Evolutionary conservation across 2,888 invertebrate species (phyloP).

Genomic region (Thalpophila matura): DNA sequence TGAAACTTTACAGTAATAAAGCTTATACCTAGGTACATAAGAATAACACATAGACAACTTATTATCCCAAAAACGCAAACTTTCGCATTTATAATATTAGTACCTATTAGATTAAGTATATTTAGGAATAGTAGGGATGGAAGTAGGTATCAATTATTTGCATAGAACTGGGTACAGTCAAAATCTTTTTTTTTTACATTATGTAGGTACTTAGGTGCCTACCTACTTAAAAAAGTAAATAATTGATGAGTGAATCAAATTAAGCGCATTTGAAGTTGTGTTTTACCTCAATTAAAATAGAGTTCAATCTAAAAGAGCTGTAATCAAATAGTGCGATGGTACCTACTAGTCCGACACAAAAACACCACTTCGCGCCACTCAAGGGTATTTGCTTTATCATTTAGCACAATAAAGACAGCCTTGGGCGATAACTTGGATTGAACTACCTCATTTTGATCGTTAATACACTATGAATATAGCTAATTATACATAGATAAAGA

Average conservation of each 20-base stretch:
- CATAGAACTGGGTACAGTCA: background rate
- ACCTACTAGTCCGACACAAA: constrained; percentile 58
- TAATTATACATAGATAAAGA: background rate
- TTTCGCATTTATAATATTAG: too few species aligned
- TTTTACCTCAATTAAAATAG: constrained; percentile 14
- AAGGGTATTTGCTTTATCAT: constrained; percentile 74
- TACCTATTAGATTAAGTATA: too few species aligned
- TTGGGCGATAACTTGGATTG: constrained; percentile 56
- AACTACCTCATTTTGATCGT: constrained; percentile 48
- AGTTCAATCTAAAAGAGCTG: constrained; percentile 23
- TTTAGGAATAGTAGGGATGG: too few species aligned
- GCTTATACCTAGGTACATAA: too few species aligned
- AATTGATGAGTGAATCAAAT: constrained; percentile 23
- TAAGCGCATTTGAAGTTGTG: constrained; percentile 12
- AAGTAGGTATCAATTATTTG: constrained; percentile 8
- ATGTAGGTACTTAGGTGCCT: background rate
- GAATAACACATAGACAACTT: too few species aligned
- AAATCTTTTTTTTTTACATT: constrained; percentile 32
- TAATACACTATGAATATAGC: background rate
- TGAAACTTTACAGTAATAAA: too few species aligned
- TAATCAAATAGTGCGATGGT: constrained; percentile 39
- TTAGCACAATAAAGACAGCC: constrained; percentile 70
- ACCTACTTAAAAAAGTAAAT: constrained; percentile 18
- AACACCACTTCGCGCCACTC: constrained; percentile 68
- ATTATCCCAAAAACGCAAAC: too few species aligned